Percentiles rank a stretch among this genome's conserved stretches.
Conservation (phyloP, 2,797 vertebrate genomes). For the Molossus alvarezi region DNA sequence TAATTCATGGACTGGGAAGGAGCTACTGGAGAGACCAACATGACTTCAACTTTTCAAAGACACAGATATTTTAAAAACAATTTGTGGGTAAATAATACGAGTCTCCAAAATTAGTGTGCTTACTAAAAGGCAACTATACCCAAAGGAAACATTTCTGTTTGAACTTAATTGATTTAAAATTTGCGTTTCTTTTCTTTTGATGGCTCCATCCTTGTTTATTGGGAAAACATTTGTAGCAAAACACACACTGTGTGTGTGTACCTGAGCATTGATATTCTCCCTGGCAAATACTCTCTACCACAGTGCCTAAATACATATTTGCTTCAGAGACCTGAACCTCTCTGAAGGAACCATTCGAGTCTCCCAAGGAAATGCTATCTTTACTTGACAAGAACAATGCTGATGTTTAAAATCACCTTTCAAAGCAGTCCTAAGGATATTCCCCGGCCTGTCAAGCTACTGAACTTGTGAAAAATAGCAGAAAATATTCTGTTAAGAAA, state of each 20-base stretch:
- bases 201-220: slow-evolving; percentile 84
- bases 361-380: slow-evolving; percentile 75
- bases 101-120: slow-evolving; percentile 74
- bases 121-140: slow-evolving; percentile 79
- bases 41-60: slow-evolving; percentile 63
- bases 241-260: slow-evolving; percentile 81
- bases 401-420: slow-evolving; percentile 66
- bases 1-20: slow-evolving; percentile 54
- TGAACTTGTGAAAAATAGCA: not conserved
- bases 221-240: slow-evolving; percentile 85
- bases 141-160: slow-evolving; percentile 83
- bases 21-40: slow-evolving; percentile 23
- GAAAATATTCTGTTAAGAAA: not conserved
- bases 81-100: slow-evolving; percentile 77
- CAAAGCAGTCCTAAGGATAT: not conserved
- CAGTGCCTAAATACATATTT: slow-evolving; percentile 81
- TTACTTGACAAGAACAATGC: slow-evolving; percentile 55
- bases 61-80: slow-evolving; percentile 69
- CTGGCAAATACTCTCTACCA: slow-evolving; percentile 79
- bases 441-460: not conserved
- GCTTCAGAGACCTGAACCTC: slow-evolving; percentile 77
- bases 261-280: slow-evolving; percentile 76
- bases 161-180: slow-evolving; percentile 87
- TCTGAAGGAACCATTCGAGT: slow-evolving; percentile 74
- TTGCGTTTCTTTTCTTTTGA: slow-evolving; percentile 78